Percentiles rank a stretch among this genome's conserved stretches.
Evolutionary conservation across 2,888 invertebrate species (phyloP).

Genomic region (Antitype chi): DNA sequence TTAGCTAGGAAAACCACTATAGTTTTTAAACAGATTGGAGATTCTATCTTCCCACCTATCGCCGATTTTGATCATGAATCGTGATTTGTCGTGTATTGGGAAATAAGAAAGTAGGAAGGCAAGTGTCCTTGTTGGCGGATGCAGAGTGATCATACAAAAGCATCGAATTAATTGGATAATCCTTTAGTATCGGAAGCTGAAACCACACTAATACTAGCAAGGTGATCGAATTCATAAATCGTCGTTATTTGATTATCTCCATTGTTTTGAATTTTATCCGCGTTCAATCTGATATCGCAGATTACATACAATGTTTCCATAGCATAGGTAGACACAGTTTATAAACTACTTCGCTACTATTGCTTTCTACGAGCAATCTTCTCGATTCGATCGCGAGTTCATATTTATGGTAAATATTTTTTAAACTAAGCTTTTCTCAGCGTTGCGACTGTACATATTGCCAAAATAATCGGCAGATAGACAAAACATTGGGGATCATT

Average conservation of each 20-base stretch:
- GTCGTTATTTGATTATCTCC: slow-evolving; percentile 13
- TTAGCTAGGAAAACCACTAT: background rate
- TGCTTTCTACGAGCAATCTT: background rate
- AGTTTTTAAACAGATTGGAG: background rate
- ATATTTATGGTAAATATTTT: background rate
- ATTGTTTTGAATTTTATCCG: slow-evolving; percentile 30
- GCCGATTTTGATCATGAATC: background rate
- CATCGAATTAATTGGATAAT: background rate
- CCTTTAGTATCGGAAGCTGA: background rate
- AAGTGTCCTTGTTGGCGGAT: too few species aligned
- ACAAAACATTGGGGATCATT: background rate
- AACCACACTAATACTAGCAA: slow-evolving; percentile 14
- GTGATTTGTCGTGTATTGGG: background rate
- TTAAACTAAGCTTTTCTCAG: background rate
- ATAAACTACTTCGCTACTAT: slow-evolving; percentile 33
- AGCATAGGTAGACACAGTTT: slow-evolving; percentile 8
- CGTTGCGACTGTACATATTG: background rate
- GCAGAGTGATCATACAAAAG: background rate
- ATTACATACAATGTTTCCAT: slow-evolving; percentile 2
- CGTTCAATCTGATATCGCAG: slow-evolving; percentile 17
- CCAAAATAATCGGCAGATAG: background rate
- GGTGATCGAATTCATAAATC: slow-evolving; percentile 7
- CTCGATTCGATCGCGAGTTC: background rate
- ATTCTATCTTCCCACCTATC: background rate
- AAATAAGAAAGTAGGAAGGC: background rate